Percentiles rank a stretch among this genome's conserved stretches.
Conservation (phyloP, 2,797 vertebrate species). For the Urocyon cinereoargenteus region DNA sequence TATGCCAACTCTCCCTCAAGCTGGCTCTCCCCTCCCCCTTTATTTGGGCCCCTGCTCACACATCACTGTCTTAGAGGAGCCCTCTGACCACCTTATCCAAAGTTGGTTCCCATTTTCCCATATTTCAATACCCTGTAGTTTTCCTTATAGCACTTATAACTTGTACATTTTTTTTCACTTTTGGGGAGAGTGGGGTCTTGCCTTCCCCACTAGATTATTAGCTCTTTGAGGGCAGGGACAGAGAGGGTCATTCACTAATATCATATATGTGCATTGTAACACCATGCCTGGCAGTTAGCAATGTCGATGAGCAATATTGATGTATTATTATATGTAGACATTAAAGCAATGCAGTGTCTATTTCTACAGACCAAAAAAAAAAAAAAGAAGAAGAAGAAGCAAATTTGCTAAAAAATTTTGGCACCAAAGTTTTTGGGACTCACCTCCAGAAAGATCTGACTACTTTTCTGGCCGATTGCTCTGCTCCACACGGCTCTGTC, state of each 20-base stretch:
- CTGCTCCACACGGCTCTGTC: background rate
- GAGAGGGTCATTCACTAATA: background rate
- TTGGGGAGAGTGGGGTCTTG: background rate
- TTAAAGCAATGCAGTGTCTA: background rate
- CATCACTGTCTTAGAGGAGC: background rate
- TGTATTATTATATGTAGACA: background rate
- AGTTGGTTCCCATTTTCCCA: background rate
- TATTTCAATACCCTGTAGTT: background rate
- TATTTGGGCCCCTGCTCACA: background rate
- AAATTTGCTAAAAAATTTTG: background rate
- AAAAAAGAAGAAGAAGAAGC: too few relatives aligned
- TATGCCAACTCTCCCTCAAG: background rate
- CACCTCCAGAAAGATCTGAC: background rate
- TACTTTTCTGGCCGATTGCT: background rate
- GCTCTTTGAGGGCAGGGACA: background rate
- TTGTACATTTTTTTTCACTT: background rate
- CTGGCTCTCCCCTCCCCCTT: background rate
- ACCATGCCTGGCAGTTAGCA: background rate
- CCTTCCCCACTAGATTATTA: background rate
- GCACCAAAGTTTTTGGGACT: background rate
- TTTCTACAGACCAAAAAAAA: background rate
- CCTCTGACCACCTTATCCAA: background rate
- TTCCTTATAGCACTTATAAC: conserved; percentile 14
- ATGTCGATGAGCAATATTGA: background rate
- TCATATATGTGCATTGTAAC: background rate